These are phyloP conservation scores for Cavia porcellus DNA, from an alignment of 2,113 vertebrate species.

Conservation along the genomic window DNA sequence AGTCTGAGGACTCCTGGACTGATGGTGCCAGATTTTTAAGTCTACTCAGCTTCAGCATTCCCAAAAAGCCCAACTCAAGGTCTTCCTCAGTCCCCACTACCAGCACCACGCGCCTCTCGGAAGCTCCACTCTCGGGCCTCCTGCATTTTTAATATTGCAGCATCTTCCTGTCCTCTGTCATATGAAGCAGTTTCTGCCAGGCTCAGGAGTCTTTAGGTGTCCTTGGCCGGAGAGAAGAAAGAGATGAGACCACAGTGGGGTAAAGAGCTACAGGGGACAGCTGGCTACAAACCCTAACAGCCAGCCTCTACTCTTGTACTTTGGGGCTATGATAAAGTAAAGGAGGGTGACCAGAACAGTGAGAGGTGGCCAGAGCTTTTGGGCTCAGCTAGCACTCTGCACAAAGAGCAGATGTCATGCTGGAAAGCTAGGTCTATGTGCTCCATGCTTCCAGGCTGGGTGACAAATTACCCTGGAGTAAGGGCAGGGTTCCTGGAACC, in stretches of 20 bases:
- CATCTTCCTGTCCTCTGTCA: background rate
- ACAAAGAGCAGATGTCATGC: background rate
- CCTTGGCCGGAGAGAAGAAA: background rate
- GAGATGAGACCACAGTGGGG: background rate
- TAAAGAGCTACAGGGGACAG: background rate
- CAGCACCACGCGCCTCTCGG: background rate
- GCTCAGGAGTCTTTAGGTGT: background rate
- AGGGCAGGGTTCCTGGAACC: background rate
- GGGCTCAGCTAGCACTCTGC: background rate
- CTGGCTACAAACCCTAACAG: background rate
- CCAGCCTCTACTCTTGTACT: background rate
- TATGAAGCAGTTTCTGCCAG: background rate
- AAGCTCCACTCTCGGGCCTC: background rate
- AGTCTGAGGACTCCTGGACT: background rate
- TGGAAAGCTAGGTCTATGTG: background rate
- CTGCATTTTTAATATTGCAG: background rate
- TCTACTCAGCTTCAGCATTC: too few species aligned
- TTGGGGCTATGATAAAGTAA: background rate
- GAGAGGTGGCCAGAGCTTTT: background rate
- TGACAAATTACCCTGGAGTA: background rate
- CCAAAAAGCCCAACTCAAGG: background rate
- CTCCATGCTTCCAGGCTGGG: too few species aligned
- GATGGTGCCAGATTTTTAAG: background rate
- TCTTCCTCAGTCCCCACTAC: background rate
- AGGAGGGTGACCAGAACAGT: background rate